Conservation (phyloP, 2,888 invertebrate genomes). For the Lingula anatina region DNA sequence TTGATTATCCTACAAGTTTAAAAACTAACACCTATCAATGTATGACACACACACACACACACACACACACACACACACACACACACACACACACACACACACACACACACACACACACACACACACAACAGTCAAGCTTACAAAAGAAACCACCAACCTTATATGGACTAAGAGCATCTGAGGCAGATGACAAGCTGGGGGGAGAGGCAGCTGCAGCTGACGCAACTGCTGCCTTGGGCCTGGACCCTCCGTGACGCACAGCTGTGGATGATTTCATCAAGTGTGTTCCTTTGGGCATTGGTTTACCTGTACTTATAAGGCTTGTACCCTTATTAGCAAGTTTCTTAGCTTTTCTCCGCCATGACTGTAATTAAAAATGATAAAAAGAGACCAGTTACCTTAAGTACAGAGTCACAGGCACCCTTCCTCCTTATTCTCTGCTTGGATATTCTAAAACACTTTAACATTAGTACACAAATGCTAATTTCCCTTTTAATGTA, state of each 20-base stretch:
- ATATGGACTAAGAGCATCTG: constrained; percentile 9
- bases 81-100: too few species aligned
- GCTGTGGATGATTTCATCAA: neutral
- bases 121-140: too few species aligned
- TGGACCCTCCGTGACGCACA: neutral
- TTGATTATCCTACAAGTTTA: too few species aligned
- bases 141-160: constrained; percentile 6
- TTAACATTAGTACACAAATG: too few species aligned
- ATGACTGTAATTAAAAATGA: constrained; percentile 57
- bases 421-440: too few species aligned
- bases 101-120: too few species aligned
- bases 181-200: constrained; percentile 6
- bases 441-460: too few species aligned
- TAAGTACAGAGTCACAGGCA: too few species aligned
- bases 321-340: constrained; percentile 56
- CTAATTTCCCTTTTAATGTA: too few species aligned
- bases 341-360: constrained; percentile 78
- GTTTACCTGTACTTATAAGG: constrained; percentile 53
- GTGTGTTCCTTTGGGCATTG: constrained; percentile 1
- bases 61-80: too few species aligned
- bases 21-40: too few species aligned
- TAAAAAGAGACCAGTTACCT: neutral
- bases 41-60: too few species aligned
- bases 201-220: constrained; percentile 4
- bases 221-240: neutral